Conservation (phyloP, 2,797 vertebrate species). For the Crypturellus tataupa region DNA sequence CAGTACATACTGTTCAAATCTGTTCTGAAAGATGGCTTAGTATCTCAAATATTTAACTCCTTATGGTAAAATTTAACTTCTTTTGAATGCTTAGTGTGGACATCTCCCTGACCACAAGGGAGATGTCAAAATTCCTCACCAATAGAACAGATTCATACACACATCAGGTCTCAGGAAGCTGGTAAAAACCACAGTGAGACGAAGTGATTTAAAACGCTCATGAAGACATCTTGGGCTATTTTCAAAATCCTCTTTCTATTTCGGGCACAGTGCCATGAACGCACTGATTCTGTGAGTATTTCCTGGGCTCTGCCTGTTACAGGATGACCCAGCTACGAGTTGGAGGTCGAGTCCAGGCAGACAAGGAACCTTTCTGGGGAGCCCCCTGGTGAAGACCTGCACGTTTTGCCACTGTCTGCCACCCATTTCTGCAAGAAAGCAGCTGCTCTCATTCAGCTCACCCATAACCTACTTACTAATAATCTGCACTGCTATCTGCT, state of each 20-base stretch:
- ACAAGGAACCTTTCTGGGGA: not conserved
- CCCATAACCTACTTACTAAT: not conserved
- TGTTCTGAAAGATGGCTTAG: not conserved
- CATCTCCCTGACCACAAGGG: not conserved
- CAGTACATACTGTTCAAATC: not conserved
- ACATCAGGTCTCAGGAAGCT: not conserved
- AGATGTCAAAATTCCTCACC: not conserved
- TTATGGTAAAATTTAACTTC: constrained; percentile 15
- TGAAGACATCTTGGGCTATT: not conserved
- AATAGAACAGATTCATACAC: not conserved
- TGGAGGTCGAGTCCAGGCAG: not conserved
- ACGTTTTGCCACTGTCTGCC: not conserved
- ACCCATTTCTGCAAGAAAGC: not conserved
- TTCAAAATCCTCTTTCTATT: not conserved
- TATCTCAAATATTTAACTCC: constrained; percentile 54
- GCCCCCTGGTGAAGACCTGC: not conserved
- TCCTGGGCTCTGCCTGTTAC: not conserved
- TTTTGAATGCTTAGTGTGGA: not conserved
- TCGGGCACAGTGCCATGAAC: not conserved
- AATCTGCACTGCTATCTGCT: not conserved
- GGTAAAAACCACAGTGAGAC: not conserved
- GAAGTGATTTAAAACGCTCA: not conserved
- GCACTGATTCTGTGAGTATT: fast-evolving
- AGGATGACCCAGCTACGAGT: not conserved
- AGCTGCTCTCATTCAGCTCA: not conserved